phyloP scores from a whole-genome alignment of 1,140 invertebrate species.

The Bursaphelenchus mucronatus region DNA sequence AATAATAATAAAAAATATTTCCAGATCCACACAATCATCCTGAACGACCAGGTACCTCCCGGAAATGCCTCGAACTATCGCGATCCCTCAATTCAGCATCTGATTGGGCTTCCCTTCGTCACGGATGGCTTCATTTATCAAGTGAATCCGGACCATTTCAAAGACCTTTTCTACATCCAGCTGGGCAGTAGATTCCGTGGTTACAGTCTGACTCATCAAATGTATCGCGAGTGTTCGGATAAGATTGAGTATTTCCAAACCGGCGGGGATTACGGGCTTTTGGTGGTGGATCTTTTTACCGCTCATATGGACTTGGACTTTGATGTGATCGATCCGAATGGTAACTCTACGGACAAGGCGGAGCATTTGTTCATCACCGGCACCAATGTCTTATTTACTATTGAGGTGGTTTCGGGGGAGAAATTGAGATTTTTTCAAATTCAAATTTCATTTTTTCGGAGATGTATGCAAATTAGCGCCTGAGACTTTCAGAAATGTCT shows the following conservation, averaged over 20 bases:
- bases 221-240: slow-evolving; percentile 3
- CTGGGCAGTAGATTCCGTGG: neutral
- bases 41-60: neutral
- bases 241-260: slow-evolving; percentile 17
- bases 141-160: neutral
- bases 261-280: slow-evolving; percentile 1
- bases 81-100: neutral
- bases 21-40: slow-evolving; percentile 12
- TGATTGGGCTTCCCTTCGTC: neutral
- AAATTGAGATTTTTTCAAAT: too few relatives aligned
- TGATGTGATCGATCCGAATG: neutral
- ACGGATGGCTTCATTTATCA: slow-evolving; percentile 17
- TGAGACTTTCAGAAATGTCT: too few relatives aligned
- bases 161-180: slow-evolving; percentile 1
- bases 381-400: slow-evolving; percentile 9
- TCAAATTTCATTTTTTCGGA: too few relatives aligned
- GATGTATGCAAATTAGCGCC: too few relatives aligned
- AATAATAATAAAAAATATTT: neutral
- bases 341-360: neutral
- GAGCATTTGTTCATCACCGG: neutral
- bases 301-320: neutral
- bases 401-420: neutral
- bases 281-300: slow-evolving; percentile 12
- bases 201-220: neutral
- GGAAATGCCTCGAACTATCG: neutral